These are phyloP conservation scores for Archegozetes longisetosus DNA, from an alignment of 1,140 invertebrate species.

Conservation along the genomic window DNA sequence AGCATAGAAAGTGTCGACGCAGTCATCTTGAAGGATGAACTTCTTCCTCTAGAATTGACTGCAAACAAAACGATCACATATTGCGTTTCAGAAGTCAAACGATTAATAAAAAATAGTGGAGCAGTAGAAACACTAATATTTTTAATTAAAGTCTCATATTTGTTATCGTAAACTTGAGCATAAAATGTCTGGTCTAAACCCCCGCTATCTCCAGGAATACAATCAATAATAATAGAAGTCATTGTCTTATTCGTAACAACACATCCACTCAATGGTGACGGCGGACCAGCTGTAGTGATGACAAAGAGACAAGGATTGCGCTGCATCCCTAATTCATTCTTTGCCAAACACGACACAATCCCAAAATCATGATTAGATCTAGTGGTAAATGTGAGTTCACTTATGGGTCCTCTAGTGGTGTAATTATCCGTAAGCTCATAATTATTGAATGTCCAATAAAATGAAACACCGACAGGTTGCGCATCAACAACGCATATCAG, in stretches of 20 bases:
- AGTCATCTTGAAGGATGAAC: slow-evolving; percentile 26
- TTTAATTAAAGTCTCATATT: slow-evolving; percentile 3
- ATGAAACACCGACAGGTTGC: slow-evolving; percentile 21
- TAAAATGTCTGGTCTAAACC: slow-evolving; percentile 59
- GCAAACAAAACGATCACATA: slow-evolving; percentile 38
- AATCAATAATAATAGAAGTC: slow-evolving; percentile 46
- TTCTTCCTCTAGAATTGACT: slow-evolving; percentile 49
- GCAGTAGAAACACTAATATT: slow-evolving; percentile 17
- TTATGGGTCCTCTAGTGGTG: background rate
- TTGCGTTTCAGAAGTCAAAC: slow-evolving; percentile 17
- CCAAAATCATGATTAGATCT: background rate
- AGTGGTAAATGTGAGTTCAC: slow-evolving; percentile 1
- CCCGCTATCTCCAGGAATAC: slow-evolving; percentile 55
- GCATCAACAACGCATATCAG: slow-evolving; percentile 25
- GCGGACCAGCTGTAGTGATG: slow-evolving; percentile 24
- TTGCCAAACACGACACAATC: slow-evolving; percentile 23
- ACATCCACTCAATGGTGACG: slow-evolving; percentile 23
- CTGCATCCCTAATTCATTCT: slow-evolving; percentile 23
- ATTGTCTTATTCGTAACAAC: slow-evolving; percentile 23
- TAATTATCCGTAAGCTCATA: background rate
- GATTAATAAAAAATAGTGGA: slow-evolving; percentile 19
- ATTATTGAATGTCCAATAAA: slow-evolving; percentile 21
- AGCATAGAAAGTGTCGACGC: slow-evolving; percentile 4
- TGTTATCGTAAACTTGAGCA: slow-evolving; percentile 1
- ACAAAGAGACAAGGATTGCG: slow-evolving; percentile 23